These are phyloP conservation scores for Strix aluco DNA, from an alignment of 2,113 vertebrate genomes.

Conservation along the genomic window DNA sequence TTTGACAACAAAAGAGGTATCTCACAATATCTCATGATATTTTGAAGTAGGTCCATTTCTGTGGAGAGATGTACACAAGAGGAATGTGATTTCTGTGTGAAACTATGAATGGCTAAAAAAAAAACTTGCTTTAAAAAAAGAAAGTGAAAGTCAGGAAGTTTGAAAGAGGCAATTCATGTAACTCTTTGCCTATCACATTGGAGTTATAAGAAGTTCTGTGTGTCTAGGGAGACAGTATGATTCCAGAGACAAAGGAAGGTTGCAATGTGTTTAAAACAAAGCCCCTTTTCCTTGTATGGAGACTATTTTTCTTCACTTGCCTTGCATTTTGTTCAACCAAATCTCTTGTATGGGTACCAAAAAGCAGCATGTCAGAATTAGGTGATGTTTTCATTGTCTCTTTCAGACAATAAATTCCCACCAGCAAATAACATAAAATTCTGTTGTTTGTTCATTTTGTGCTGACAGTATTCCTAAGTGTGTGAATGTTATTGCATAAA, in stretches of 20 bases:
- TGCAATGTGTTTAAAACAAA: not conserved
- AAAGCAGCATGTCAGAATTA: not conserved
- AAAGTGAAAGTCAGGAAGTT: not conserved
- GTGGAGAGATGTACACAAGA: not conserved
- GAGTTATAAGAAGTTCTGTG: not conserved
- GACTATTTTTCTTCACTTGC: not conserved
- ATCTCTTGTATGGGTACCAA: not conserved
- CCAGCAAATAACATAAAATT: not conserved
- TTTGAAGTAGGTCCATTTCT: not conserved
- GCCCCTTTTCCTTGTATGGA: not conserved
- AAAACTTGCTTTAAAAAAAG: not conserved
- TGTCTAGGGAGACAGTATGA: not conserved
- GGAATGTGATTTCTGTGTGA: not conserved
- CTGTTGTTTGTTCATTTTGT: not conserved
- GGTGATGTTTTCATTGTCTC: not conserved
- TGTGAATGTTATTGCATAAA: not conserved
- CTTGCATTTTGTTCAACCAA: not conserved
- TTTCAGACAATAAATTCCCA: not conserved
- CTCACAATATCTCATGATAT: not conserved
- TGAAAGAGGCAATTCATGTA: not conserved
- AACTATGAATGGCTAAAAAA: not conserved
- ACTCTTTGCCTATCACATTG: not conserved
- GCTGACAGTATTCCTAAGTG: not conserved
- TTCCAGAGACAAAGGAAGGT: not conserved
- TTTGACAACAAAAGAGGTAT: not conserved